Base-by-base conservation (phyloP, 2,888 invertebrate species). In the Vesta saturnalis region DNA sequence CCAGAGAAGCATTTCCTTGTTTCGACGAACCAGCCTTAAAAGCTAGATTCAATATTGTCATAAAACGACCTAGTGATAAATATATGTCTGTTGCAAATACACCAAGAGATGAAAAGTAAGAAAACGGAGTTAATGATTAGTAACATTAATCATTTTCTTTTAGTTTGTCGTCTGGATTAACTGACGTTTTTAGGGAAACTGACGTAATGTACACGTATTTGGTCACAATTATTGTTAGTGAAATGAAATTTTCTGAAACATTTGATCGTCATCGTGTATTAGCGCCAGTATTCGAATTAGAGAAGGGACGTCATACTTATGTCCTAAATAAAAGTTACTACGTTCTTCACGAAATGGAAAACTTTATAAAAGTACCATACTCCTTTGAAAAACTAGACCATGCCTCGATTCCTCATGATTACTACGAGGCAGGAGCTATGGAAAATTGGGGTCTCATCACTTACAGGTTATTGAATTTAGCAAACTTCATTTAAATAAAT, bases 381-480 rank as follows among this genome's bases (percentile, higher is more conserved):
- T 14, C 43, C 4, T 18, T 61, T 1, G 82, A 55, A 10, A 94
- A 95, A 81, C 85, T 93, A 79, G 93, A 94, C 76, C 90, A 93
- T 14, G 65, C 65, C 0, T 21, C 60, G 1, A 65, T 65, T 52
- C 59, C 65, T 1, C 19, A 65, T 14, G 55, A 43, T 14, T 54
- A 56, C 23, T 60, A 35, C 22, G 8, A 4, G 12, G 21, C 23
- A 15, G 43, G 43, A 54, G 65, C 65, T 10, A 96, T 96, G 95
- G 96, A 97, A 81, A 97, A 96, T 81, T 96, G 96, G 96, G 96
- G 96, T 3, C 83, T 96, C 47, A 91, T 94, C 22, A 93, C 93
- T 1, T 95, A 92, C 85, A 88, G 88, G 90, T 64, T n/a, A n/a
- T n/a, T n/a, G n/a, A n/a, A n/a, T n/a, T n/a, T n/a, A n/a, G n/a